These are phyloP conservation scores for Coleophora deauratella DNA, from an alignment of 2,888 invertebrate genomes.

Conservation along the genomic window DNA sequence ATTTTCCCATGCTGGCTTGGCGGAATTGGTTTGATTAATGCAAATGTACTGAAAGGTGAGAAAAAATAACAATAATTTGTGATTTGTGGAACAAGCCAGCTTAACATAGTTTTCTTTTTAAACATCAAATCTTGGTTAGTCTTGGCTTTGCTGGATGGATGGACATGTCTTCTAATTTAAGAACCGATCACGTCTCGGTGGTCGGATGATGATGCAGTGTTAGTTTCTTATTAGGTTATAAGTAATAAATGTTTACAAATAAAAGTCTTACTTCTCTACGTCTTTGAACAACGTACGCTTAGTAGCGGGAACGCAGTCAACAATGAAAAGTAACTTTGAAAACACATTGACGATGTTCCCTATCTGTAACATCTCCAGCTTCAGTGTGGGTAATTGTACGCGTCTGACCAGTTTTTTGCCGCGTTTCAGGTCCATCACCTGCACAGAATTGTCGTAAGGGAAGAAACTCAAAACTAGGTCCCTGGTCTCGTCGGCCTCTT, in stretches of 20 bases:
- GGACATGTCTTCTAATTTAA: no score
- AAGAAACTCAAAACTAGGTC: conserved; percentile 84
- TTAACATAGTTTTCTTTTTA: no score
- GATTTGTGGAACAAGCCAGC: no score
- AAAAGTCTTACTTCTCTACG: conserved; percentile 73
- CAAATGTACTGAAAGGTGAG: conserved; percentile 77
- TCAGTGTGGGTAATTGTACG: conserved; percentile 76
- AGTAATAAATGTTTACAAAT: no score
- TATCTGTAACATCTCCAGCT: conserved; percentile 79
- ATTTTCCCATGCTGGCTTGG: conserved; percentile 83
- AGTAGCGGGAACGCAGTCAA: conserved; percentile 81
- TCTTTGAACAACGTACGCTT: conserved; percentile 73
- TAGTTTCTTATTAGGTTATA: no score
- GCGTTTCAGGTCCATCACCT: conserved; percentile 78
- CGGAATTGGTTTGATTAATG: conserved; percentile 84
- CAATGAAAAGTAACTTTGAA: conserved; percentile 80
- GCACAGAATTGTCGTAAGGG: conserved; percentile 84
- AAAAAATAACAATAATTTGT: no score
- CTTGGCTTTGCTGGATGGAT: no score
- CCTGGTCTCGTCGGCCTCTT: conserved; percentile 78
- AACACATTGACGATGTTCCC: conserved; percentile 83
- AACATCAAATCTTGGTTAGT: no score
- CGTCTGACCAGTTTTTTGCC: conserved; percentile 77
- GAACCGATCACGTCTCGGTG: no score
- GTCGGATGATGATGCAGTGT: no score